Conservation (phyloP, 2,113 vertebrate species). For the Clupea harengus region DNA sequence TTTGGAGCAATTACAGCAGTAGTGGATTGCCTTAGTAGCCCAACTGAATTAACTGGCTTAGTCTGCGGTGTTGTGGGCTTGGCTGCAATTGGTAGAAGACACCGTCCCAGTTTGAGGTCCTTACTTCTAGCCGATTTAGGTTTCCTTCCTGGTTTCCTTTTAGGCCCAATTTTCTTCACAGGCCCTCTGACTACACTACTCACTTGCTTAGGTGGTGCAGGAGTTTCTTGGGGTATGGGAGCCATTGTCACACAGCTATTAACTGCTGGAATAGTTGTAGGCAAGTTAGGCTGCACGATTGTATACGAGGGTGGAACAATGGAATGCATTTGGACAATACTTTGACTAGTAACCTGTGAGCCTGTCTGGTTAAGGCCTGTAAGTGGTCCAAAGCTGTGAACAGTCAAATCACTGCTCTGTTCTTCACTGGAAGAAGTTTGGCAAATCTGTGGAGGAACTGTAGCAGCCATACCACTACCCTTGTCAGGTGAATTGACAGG, state of each 20-base stretch:
- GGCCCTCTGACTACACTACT: conserved; percentile 52
- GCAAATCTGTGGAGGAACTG: conserved; percentile 86
- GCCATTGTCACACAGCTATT: conserved; percentile 43
- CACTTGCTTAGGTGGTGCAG: conserved; percentile 45
- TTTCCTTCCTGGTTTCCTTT: conserved; percentile 73
- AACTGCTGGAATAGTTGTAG: conserved; percentile 41
- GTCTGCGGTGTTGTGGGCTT: conserved; percentile 57
- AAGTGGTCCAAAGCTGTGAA: conserved; percentile 93
- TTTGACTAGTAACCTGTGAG: conserved; percentile 87
- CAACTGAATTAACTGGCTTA: conserved; percentile 42
- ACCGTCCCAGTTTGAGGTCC: conserved; percentile 52
- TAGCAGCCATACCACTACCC: conserved; percentile 70
- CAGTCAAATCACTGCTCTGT: conserved; percentile 85
- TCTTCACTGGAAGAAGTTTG: conserved; percentile 92
- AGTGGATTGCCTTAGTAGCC: conserved; percentile 39
- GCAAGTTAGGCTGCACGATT: conserved; percentile 58
- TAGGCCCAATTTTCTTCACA: conserved; percentile 71
- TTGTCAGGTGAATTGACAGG: conserved; percentile 87
- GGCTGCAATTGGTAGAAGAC: conserved; percentile 51
- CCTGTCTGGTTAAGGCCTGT: conserved; percentile 96
- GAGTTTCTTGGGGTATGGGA: conserved; percentile 42
- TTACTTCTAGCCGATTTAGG: conserved; percentile 71
- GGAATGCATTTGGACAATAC: conserved; percentile 70
- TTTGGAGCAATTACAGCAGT: conserved; percentile 21
- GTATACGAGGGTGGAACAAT: conserved; percentile 66